phyloP scores from a whole-genome alignment of 2,113 vertebrate species.

The Atherinomorus stipes region DNA sequence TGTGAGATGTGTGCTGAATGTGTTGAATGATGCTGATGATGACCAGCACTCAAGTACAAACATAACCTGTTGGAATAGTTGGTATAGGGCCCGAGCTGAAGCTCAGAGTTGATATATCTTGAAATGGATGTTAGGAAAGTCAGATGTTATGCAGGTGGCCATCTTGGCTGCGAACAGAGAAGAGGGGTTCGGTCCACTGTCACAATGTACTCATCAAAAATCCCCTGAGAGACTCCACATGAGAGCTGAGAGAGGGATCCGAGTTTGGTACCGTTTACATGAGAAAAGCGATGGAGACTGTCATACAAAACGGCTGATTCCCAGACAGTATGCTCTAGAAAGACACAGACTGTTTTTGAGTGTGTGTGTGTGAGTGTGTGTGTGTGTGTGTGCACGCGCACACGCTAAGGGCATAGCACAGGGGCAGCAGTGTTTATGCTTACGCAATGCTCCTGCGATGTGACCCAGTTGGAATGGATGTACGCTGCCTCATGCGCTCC shows the following conservation, averaged over 20 bases:
- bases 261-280: constrained; percentile 20
- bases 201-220: constrained; percentile 51
- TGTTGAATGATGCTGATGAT: not conserved
- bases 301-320: constrained; percentile 42
- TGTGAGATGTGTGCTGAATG: constrained; percentile 20
- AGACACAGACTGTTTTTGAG: constrained; percentile 25
- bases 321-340: constrained; percentile 50
- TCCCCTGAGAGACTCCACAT: constrained; percentile 29
- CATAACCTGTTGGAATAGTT: constrained; percentile 22
- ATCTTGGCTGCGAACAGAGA: constrained; percentile 47
- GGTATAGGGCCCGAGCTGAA: not conserved
- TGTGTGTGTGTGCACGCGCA: constrained; percentile 25
- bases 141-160: constrained; percentile 71
- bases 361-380: constrained; percentile 29
- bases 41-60: not conserved
- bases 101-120: not conserved
- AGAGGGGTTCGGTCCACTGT: constrained; percentile 58
- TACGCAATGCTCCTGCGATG: constrained; percentile 80
- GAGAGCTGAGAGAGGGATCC: constrained; percentile 23
- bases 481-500: constrained; percentile 62
- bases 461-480: constrained; percentile 82
- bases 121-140: constrained; percentile 35
- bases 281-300: constrained; percentile 31
- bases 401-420: constrained; percentile 72
- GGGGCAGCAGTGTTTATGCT: constrained; percentile 81